phyloP scores from a whole-genome alignment of 2,888 invertebrate species.

The Rotaria magnacalcarata region DNA sequence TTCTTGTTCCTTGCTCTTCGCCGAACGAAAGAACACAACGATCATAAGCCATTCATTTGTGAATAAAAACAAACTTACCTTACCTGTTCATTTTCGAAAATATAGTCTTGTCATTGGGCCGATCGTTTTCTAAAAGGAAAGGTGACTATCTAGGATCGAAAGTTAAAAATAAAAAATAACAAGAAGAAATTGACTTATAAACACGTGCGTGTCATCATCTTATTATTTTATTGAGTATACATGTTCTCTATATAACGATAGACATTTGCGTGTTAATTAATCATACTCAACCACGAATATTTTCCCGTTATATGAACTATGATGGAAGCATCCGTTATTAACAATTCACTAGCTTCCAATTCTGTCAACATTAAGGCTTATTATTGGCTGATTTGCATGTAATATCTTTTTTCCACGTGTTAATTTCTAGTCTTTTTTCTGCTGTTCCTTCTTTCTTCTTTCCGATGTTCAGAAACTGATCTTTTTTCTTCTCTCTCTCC shows the following conservation, averaged over 20 bases:
- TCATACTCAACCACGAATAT: neutral
- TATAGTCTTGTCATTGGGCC: too few relatives aligned
- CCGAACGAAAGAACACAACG: neutral
- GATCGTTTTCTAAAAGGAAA: too few relatives aligned
- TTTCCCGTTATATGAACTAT: neutral
- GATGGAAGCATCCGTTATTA: neutral
- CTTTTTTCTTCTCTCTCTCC: too few relatives aligned
- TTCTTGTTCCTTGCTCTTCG: neutral
- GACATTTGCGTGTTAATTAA: neutral
- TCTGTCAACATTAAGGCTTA: neutral
- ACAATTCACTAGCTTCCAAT: neutral
- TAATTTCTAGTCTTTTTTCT: neutral
- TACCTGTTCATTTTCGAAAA: too few relatives aligned
- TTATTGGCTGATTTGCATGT: constrained; percentile 1
- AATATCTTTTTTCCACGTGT: constrained; percentile 11
- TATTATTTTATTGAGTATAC: neutral
- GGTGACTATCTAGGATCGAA: too few relatives aligned
- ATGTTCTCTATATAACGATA: neutral
- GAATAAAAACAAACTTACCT: too few relatives aligned
- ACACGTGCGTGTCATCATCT: neutral
- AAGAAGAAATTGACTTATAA: too few relatives aligned
- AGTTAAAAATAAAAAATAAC: too few relatives aligned
- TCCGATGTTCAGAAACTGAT: neutral
- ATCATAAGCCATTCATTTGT: neutral
- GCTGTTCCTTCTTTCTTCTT: neutral